Percentiles rank a stretch among this genome's conserved stretches.
These are phyloP conservation scores for Helogale parvula DNA, from an alignment of 2,113 vertebrate genomes.

Conservation along the genomic window DNA sequence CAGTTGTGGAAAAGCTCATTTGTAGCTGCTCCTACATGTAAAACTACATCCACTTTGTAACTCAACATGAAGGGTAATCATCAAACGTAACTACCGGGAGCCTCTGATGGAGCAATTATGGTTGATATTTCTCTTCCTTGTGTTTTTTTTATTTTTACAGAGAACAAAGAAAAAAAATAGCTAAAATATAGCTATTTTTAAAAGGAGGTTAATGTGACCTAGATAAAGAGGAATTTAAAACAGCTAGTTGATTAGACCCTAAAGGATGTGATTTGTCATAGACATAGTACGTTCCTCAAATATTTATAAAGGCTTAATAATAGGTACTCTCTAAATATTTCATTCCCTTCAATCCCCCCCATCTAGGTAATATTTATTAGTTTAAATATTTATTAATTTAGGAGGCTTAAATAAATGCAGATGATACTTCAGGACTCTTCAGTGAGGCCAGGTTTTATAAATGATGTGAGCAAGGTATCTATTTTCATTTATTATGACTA, in stretches of 20 bases:
- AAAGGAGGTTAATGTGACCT: constrained; percentile 52
- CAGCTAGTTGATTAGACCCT: constrained; percentile 25
- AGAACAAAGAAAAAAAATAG: neutral
- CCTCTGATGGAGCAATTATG: neutral
- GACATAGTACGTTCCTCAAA: neutral
- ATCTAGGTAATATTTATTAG: constrained; percentile 30
- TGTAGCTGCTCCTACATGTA: fast-evolving
- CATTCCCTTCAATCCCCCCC: constrained; percentile 15
- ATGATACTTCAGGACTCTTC: neutral
- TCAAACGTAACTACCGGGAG: neutral
- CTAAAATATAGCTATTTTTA: constrained; percentile 51
- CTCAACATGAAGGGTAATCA: neutral
- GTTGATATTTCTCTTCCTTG: neutral
- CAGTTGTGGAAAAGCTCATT: too few species aligned
- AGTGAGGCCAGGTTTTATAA: constrained; percentile 15
- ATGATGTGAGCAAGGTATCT: neutral
- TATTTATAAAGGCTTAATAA: constrained; percentile 63
- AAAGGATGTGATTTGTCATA: constrained; percentile 61
- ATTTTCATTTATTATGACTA: neutral
- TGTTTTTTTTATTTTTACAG: neutral
- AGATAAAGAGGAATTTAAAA: constrained; percentile 67
- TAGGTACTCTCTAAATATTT: constrained; percentile 60
- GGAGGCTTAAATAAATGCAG: constrained; percentile 54
- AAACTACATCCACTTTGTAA: neutral
- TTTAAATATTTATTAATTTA: constrained; percentile 34